Evolutionary conservation across 2,113 vertebrate genomes (phyloP).

Genomic region (Engraulis encrasicolus): DNA sequence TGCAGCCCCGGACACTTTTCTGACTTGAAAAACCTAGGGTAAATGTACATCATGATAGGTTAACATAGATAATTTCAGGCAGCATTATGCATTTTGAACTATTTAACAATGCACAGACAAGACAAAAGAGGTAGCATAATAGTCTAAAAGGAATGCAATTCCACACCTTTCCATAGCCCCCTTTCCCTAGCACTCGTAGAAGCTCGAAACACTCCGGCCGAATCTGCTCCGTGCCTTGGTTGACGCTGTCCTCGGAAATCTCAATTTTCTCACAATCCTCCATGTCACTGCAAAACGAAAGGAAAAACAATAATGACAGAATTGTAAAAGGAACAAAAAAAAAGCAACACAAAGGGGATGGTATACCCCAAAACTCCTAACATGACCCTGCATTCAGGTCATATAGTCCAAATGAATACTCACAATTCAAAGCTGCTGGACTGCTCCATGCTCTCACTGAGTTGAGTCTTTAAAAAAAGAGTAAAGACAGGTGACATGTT

Average conservation of each 20-base stretch:
- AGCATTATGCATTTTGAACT: background rate
- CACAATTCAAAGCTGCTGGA: slow-evolving; percentile 95
- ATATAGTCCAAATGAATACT: slow-evolving; percentile 66
- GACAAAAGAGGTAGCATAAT: background rate
- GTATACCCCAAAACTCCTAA: slow-evolving; percentile 1
- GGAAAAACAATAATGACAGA: slow-evolving; percentile 19
- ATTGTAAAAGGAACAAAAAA: background rate
- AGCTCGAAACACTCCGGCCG: slow-evolving; percentile 97
- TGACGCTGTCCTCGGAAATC: slow-evolving; percentile 97
- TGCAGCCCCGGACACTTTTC: slow-evolving; percentile 91
- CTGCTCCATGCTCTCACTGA: slow-evolving; percentile 95
- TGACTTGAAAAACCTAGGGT: slow-evolving; percentile 94
- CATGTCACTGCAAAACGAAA: slow-evolving; percentile 82
- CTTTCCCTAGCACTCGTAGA: slow-evolving; percentile 95
- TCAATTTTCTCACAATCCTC: slow-evolving; percentile 98
- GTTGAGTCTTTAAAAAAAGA: slow-evolving; percentile 79
- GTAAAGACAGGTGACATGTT: slow-evolving; percentile 29
- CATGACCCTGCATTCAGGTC: background rate
- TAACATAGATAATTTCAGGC: background rate
- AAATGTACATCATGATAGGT: background rate
- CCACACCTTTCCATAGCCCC: slow-evolving; percentile 97
- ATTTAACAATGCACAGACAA: background rate
- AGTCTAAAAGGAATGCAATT: background rate
- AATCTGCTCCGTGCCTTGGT: slow-evolving; percentile 97
- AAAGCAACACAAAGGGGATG: background rate